Percentiles rank a stretch among this genome's conserved stretches.
Conservation (phyloP, 2,888 invertebrate species). For the Temnothorax unifasciatus region DNA sequence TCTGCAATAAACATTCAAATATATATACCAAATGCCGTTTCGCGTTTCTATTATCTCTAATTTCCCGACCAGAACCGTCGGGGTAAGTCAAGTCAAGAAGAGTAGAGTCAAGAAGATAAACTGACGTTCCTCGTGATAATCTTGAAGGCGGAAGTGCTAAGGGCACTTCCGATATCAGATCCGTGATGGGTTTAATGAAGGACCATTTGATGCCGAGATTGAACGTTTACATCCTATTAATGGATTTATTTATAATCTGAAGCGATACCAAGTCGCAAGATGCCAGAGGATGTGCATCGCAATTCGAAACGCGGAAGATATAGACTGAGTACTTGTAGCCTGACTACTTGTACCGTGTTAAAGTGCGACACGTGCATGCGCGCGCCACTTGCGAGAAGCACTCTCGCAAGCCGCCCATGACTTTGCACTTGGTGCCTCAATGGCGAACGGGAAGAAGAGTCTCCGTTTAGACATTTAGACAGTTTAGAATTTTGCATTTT, state of each 20-base stretch:
- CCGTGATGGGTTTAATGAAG: background rate
- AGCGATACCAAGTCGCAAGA: conserved; percentile 2
- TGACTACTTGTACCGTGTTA: background rate
- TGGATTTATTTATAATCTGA: conserved; percentile 4
- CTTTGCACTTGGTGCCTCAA: background rate
- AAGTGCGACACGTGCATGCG: conserved; percentile 2
- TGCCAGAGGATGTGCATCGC: background rate
- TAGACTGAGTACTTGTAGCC: background rate
- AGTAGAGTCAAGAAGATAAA: background rate
- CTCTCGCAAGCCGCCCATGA: background rate
- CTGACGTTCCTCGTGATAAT: background rate
- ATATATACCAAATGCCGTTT: background rate
- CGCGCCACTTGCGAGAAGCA: background rate
- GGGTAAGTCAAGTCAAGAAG: background rate
- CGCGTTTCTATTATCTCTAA: background rate
- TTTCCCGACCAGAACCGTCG: background rate
- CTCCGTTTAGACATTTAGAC: background rate
- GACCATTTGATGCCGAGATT: background rate
- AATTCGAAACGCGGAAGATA: conserved; percentile 10
- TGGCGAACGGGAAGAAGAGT: conserved; percentile 3
- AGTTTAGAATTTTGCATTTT: conserved; percentile 5
- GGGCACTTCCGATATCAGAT: background rate
- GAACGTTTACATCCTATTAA: background rate
- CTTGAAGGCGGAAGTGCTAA: background rate
- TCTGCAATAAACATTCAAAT: background rate